Conservation (phyloP, 2,113 vertebrate genomes). For the Triplophysa dalaica region DNA sequence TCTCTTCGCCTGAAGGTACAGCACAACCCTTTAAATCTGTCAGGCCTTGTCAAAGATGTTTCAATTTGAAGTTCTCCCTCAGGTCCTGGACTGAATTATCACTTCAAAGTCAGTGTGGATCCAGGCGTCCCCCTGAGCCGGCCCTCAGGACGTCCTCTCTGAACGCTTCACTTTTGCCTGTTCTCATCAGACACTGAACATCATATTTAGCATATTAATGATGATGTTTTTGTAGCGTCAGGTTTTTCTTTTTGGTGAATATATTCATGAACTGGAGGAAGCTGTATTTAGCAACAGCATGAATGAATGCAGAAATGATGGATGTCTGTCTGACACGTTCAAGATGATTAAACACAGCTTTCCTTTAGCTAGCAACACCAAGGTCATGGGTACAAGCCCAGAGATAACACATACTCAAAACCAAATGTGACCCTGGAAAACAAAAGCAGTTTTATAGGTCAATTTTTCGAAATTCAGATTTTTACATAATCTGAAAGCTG, state of each 20-base stretch:
- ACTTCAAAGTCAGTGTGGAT: constrained; percentile 69
- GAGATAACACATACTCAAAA: too few relatives aligned
- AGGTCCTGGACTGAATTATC: constrained; percentile 66
- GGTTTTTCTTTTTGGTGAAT: neutral
- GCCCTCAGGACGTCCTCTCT: neutral
- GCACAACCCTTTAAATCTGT: constrained; percentile 60
- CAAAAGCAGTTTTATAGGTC: too few relatives aligned
- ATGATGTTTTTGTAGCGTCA: constrained; percentile 36
- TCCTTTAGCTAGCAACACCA: too few relatives aligned
- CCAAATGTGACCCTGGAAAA: too few relatives aligned
- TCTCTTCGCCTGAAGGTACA: constrained; percentile 51
- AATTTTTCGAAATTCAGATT: too few relatives aligned
- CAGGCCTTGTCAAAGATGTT: constrained; percentile 70
- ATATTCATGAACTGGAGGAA: neutral
- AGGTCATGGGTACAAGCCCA: too few relatives aligned
- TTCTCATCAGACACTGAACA: constrained; percentile 3
- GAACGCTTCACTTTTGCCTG: neutral
- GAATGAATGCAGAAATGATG: neutral
- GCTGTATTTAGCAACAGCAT: too few relatives aligned
- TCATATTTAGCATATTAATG: constrained; percentile 44
- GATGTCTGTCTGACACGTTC: neutral
- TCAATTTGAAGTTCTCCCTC: constrained; percentile 68
- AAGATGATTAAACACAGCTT: too few relatives aligned
- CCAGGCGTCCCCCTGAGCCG: constrained; percentile 58
- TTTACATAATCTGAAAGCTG: too few relatives aligned